A percentile compares a stretch with the other conserved stretches of the same genome.
These are phyloP conservation scores for Eriocheir sinensis DNA, from an alignment of 1,140 invertebrate species.

Conservation along the genomic window DNA sequence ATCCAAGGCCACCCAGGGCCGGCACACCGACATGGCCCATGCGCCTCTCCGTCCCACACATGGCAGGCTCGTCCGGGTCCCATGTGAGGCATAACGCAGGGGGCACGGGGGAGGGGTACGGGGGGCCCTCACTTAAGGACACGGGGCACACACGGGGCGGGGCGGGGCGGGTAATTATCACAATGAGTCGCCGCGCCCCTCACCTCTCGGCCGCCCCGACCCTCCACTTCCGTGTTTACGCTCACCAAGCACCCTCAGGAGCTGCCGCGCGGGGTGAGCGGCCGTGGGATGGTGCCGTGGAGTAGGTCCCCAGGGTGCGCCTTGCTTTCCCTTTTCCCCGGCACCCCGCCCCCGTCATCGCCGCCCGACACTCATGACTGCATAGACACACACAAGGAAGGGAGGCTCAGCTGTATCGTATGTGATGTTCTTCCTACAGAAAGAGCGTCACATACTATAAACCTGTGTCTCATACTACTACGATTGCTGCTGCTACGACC, in stretches of 20 bases:
- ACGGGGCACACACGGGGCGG: background rate
- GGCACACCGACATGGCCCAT: background rate
- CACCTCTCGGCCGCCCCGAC: background rate
- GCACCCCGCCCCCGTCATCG: too few relatives aligned
- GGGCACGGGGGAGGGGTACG: too few relatives aligned
- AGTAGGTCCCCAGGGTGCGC: background rate
- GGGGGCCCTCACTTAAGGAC: background rate
- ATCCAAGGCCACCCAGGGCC: background rate
- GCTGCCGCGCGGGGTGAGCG: background rate
- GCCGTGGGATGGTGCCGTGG: background rate
- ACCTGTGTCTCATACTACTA: too few relatives aligned
- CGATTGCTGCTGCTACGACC: too few relatives aligned
- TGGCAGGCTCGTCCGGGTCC: background rate
- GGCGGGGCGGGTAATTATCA: background rate
- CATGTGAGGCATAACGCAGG: too few relatives aligned
- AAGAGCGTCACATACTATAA: too few relatives aligned
- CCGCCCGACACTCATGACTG: too few relatives aligned
- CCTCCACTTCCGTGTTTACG: constrained; percentile 13
- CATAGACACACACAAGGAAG: too few relatives aligned
- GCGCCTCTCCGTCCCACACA: background rate
- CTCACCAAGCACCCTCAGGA: background rate
- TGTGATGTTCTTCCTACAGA: too few relatives aligned
- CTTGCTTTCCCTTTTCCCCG: background rate
- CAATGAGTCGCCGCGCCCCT: background rate
- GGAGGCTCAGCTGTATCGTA: too few relatives aligned